A percentile compares a stretch with the other conserved stretches of the same genome.
Evolutionary conservation across 2,113 vertebrate genomes (phyloP).

Genomic region (Pedetes capensis): DNA sequence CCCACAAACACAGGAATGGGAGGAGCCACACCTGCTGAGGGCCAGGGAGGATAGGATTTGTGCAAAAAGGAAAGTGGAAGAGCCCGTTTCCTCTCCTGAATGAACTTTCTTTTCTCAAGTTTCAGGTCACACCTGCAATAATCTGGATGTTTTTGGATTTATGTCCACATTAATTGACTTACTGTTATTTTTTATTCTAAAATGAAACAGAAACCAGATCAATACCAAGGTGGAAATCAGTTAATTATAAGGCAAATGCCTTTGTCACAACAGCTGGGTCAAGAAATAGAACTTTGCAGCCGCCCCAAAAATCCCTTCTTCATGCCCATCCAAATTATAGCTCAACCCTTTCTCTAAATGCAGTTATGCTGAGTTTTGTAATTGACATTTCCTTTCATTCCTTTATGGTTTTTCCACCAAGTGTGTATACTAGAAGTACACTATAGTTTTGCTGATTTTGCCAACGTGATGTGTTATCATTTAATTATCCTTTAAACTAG

Average conservation of each 20-base stretch:
- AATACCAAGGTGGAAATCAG: not conserved
- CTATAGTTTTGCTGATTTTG: not conserved
- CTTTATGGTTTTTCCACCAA: not conserved
- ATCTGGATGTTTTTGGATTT: not conserved
- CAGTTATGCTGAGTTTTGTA: not conserved
- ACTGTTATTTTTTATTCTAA: not conserved
- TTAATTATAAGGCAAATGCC: not conserved
- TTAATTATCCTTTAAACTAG: not conserved
- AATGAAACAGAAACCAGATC: not conserved
- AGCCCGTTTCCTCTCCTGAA: too few species aligned
- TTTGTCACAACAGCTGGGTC: not conserved
- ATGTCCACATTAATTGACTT: not conserved
- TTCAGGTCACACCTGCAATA: not conserved
- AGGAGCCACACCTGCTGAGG: not conserved
- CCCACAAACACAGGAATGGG: not conserved
- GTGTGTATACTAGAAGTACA: not conserved
- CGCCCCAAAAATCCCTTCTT: not conserved
- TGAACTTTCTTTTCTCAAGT: not conserved
- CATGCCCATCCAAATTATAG: not conserved
- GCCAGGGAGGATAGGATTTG: not conserved
- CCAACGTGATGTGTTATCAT: not conserved
- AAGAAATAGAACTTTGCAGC: not conserved
- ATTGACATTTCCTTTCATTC: not conserved
- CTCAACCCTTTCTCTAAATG: not conserved
- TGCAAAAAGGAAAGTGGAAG: not conserved